A percentile compares a stretch with the other conserved stretches of the same genome.
Conservation (phyloP, 1,140 invertebrate genomes). For the Arion vulgaris region DNA sequence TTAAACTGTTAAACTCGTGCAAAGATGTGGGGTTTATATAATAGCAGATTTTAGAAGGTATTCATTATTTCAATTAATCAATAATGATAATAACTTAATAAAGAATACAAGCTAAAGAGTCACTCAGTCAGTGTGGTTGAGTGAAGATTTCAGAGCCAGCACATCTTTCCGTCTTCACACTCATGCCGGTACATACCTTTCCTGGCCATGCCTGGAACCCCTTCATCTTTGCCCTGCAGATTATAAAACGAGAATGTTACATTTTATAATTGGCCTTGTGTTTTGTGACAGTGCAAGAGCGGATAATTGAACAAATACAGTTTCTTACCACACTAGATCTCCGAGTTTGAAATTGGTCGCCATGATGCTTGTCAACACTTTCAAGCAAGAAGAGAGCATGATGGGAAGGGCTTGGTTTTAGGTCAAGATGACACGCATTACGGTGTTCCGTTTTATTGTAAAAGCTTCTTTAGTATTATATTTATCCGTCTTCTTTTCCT, state of each 20-base stretch:
- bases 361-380: constrained; percentile 70
- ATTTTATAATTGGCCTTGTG: background rate
- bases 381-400: constrained; percentile 44
- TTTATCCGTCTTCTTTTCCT: too few species aligned
- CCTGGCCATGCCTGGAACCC: constrained; percentile 94
- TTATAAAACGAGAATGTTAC: constrained; percentile 37
- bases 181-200: constrained; percentile 80
- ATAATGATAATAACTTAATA: too few species aligned
- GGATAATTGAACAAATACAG: constrained; percentile 25
- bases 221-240: constrained; percentile 94
- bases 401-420: constrained; percentile 44
- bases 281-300: background rate
- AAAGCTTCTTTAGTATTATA: too few species aligned
- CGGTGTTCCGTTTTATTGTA: too few species aligned
- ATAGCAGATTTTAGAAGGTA: too few species aligned
- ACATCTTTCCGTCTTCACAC: too few species aligned
- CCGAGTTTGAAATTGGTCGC: constrained; percentile 80
- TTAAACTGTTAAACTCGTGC: too few species aligned
- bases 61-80: too few species aligned
- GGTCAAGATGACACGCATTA: background rate
- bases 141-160: too few species aligned
- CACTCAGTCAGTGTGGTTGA: too few species aligned
- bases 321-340: constrained; percentile 83
- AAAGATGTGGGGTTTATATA: too few species aligned
- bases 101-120: too few species aligned